Evolutionary conservation across 1,140 invertebrate species (phyloP).

Genomic region (Samia ricini): DNA sequence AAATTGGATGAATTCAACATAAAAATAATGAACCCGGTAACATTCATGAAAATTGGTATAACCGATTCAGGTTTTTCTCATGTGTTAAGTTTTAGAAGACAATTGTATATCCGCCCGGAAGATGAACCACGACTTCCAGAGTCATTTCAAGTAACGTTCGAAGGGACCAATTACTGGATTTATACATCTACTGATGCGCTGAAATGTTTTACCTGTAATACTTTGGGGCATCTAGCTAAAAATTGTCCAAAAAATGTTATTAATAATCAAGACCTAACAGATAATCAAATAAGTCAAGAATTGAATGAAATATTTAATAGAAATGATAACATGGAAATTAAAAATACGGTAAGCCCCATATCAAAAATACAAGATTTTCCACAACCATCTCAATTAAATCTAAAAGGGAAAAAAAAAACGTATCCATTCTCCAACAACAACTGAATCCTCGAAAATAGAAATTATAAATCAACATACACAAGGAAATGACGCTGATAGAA

Average conservation of each 20-base stretch:
- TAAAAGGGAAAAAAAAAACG: too few relatives aligned
- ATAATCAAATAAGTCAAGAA: too few relatives aligned
- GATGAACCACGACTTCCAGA: conserved; percentile 17
- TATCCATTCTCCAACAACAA: too few relatives aligned
- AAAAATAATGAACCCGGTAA: conserved; percentile 8
- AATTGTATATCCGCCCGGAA: conserved; percentile 14
- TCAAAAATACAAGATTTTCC: too few relatives aligned
- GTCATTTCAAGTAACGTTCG: conserved; percentile 11
- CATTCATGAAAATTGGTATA: conserved; percentile 24
- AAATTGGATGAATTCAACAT: conserved; percentile 4
- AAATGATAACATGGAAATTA: too few relatives aligned
- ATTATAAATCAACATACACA: too few relatives aligned
- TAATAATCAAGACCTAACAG: too few relatives aligned
- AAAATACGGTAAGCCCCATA: too few relatives aligned
- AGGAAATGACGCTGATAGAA: too few relatives aligned
- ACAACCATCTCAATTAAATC: too few relatives aligned
- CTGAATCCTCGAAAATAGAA: too few relatives aligned
- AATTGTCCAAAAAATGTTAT: conserved; percentile 19
- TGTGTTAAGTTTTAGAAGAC: conserved; percentile 17
- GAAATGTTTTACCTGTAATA: conserved; percentile 22
- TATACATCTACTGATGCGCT: conserved; percentile 16
- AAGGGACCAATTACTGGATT: conserved; percentile 21
- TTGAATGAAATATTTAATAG: too few relatives aligned
- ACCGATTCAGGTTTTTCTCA: conserved; percentile 23
- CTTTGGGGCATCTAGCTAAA: conserved; percentile 20